Evolutionary conservation across 1,140 invertebrate species (phyloP).

Genomic region (Delia radicum): DNA sequence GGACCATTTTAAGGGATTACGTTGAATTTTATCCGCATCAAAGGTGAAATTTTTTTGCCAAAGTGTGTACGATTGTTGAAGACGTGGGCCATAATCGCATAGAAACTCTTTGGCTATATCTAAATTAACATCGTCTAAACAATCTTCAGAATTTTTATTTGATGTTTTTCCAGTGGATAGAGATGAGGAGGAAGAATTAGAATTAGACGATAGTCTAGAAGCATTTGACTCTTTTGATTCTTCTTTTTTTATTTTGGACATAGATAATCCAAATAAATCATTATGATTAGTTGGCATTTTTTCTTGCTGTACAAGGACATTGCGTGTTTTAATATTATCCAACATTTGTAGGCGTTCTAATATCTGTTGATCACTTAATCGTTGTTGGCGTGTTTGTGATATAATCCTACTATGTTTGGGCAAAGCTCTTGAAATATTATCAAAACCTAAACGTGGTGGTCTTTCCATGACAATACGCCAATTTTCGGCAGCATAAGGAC

Average conservation of each 20-base stretch:
- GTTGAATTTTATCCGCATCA: conserved; percentile 42
- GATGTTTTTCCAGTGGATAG: neutral
- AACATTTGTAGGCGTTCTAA: conserved; percentile 23
- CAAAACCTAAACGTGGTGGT: conserved; percentile 36
- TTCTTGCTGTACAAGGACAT: conserved; percentile 2
- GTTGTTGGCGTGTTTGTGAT: neutral
- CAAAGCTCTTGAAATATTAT: conserved; percentile 16
- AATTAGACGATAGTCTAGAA: neutral
- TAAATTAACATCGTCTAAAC: neutral
- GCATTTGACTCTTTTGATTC: neutral
- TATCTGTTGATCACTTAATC: conserved; percentile 13
- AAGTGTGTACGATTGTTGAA: conserved; percentile 39
- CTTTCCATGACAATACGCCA: conserved; percentile 48
- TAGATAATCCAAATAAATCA: neutral
- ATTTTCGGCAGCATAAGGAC: conserved; percentile 70
- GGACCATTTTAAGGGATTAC: conserved; percentile 64
- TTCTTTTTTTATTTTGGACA: neutral
- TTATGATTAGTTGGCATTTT: neutral
- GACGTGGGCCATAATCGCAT: conserved; percentile 47
- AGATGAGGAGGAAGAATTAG: neutral
- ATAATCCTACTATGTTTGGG: neutral
- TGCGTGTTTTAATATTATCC: conserved; percentile 26
- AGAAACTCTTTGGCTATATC: conserved; percentile 28
- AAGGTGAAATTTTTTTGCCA: conserved; percentile 45
- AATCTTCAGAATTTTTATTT: neutral